phyloP scores from a whole-genome alignment of 92 coral and sea anemone genomes.

The Epizoanthus rinbou region DNA sequence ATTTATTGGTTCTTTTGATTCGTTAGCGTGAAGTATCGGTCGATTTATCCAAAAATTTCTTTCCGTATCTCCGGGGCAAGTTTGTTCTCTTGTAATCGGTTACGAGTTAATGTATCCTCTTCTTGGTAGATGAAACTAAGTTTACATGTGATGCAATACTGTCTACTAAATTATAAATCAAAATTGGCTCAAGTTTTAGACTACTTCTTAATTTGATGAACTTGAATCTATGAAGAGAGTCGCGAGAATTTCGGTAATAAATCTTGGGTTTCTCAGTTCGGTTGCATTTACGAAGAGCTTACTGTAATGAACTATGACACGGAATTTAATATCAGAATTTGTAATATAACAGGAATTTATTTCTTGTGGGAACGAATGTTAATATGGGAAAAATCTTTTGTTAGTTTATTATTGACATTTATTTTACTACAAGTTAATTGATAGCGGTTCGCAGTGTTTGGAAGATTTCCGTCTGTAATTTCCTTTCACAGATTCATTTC shows the following conservation, averaged over 20 bases:
- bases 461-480: conserved; percentile 54
- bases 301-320: conserved; percentile 36
- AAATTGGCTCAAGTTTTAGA: background rate
- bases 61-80: conserved; percentile 7
- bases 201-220: conserved; percentile 6
- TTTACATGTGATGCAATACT: background rate
- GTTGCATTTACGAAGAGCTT: background rate
- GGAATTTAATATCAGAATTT: conserved; percentile 32
- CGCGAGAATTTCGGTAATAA: conserved; percentile 1
- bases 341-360: conserved; percentile 42
- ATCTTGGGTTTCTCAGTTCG: background rate
- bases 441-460: conserved; percentile 61
- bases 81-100: conserved; percentile 3
- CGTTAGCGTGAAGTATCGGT: conserved; percentile 17
- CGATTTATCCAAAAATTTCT: conserved; percentile 14
- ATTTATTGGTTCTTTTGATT: conserved; percentile 17
- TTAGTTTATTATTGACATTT: conserved; percentile 50
- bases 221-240: background rate
- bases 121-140: background rate
- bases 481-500: conserved; percentile 25
- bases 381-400: conserved; percentile 16
- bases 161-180: background rate
- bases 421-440: conserved; percentile 63
- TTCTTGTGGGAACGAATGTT: conserved; percentile 26
- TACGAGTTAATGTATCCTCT: conserved; percentile 18